Evolutionary conservation across 2,797 vertebrate genomes (phyloP), one percentile per base, ranked within the genome.

Genomic region (Lacerta viridis): DNA sequence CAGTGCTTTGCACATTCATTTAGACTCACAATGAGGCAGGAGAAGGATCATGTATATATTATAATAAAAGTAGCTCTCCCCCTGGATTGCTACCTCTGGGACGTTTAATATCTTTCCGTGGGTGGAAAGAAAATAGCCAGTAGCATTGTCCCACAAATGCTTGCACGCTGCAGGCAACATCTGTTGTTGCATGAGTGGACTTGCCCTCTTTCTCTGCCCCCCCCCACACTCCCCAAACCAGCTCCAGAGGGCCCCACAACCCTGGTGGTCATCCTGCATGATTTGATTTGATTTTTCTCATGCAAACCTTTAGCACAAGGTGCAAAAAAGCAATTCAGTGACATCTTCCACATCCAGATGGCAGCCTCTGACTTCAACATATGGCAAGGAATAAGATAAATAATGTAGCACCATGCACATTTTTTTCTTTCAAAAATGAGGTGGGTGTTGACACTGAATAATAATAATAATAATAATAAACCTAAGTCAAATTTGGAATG

Each of bases 401-500:
- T 59, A 20, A 55, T 33, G 33, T 55, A 66, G 27, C 20, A 64
- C 61, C 20, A 5, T 64, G 61, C 61, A 64, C 20, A 64, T 64
- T 64, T 64, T 64, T 64, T 64, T 64, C 20, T 64, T 64, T 64
- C 20, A 64, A 64, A 64, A 64, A 64, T 23, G 61, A 18, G 61
- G 61, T 64, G 61, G 20, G 61, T 23, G 13, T 50, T 59, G 27
- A 29, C 75, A 64, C 72, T 5, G 20, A 55, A 25, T 69, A 20
- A 36, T 36, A 33, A 33, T 61, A 23, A 36, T 4, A 41, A 33
- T 33, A 33, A 33, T 91, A 33, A 33, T n/a, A n/a, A n/a, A n/a
- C n/a, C 46, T 69, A 83, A 84, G 85, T 84, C 33, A 92, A 91
- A 93, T 92, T 59, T 91, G 88, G 94, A 94, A 91, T 90, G 91